These are phyloP conservation scores for Lanistes nyassanus DNA, from an alignment of 1,140 invertebrate species.

Conservation along the genomic window DNA sequence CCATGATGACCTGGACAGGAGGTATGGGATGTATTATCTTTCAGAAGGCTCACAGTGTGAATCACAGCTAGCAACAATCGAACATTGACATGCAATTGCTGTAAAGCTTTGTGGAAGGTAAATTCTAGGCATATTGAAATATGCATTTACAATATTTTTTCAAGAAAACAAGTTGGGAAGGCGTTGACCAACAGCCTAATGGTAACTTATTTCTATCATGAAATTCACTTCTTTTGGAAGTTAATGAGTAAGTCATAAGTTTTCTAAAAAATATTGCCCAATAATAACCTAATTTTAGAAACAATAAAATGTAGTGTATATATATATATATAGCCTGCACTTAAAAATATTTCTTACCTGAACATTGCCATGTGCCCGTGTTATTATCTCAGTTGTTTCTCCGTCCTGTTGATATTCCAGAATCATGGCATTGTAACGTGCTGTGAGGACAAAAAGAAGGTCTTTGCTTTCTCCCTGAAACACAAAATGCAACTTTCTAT, in stretches of 20 bases:
- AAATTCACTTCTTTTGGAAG: too few species aligned
- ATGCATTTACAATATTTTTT: too few species aligned
- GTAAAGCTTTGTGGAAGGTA: too few species aligned
- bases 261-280: slow-evolving; percentile 59
- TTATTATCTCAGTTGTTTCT: slow-evolving; percentile 89
- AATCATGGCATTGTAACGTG: slow-evolving; percentile 95
- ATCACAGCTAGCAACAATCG: too few species aligned
- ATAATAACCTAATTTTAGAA: not conserved
- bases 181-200: too few species aligned
- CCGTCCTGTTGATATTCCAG: slow-evolving; percentile 82
- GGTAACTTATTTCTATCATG: too few species aligned
- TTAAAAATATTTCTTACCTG: slow-evolving; percentile 46
- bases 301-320: not conserved
- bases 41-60: not conserved
- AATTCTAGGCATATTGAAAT: too few species aligned
- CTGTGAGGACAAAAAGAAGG: slow-evolving; percentile 91
- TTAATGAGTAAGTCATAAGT: too few species aligned
- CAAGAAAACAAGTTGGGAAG: too few species aligned
- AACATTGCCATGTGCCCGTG: slow-evolving; percentile 96
- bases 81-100: too few species aligned
- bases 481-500: slow-evolving; percentile 12
- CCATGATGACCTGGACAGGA: not conserved
- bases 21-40: not conserved
- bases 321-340: not conserved
- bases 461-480: slow-evolving; percentile 91